Conservation (phyloP, 2,888 invertebrate genomes). For the Trimorus sp. region DNA sequence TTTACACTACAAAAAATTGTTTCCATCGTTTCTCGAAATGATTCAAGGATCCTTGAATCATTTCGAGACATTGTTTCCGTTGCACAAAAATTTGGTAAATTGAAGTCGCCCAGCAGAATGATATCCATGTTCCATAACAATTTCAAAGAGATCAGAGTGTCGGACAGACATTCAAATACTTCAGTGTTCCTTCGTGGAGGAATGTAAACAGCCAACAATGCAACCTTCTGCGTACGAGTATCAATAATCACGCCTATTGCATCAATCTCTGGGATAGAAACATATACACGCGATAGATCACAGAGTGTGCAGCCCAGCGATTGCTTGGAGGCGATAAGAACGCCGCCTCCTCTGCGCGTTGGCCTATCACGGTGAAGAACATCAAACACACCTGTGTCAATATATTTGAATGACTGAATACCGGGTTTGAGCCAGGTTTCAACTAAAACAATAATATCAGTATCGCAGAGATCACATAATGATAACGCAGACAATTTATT, state of each 20-base stretch:
- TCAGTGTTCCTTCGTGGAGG: not conserved
- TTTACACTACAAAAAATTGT: too few relatives aligned
- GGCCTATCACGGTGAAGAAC: not conserved
- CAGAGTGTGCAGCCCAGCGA: not conserved
- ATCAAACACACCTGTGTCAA: not conserved
- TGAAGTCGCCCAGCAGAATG: not conserved
- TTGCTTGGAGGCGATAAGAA: not conserved
- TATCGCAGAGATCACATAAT: not conserved
- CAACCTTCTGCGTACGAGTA: not conserved
- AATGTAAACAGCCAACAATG: not conserved
- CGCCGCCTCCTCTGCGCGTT: conserved; percentile 4
- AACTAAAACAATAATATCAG: conserved; percentile 8
- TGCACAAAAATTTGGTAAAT: not conserved
- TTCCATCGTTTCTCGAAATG: too few relatives aligned
- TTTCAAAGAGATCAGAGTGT: not conserved
- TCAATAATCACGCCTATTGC: not conserved
- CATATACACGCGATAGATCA: not conserved
- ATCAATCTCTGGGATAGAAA: not conserved
- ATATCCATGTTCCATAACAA: not conserved
- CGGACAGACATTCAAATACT: not conserved
- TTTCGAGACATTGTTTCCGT: too few relatives aligned
- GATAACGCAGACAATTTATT: not conserved
- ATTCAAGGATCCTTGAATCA: too few relatives aligned
- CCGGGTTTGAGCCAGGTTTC: conserved; percentile 18
- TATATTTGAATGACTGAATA: conserved; percentile 8